Base-by-base conservation (phyloP, 2,888 invertebrate genomes). In the Aricia artaxerxes region DNA sequence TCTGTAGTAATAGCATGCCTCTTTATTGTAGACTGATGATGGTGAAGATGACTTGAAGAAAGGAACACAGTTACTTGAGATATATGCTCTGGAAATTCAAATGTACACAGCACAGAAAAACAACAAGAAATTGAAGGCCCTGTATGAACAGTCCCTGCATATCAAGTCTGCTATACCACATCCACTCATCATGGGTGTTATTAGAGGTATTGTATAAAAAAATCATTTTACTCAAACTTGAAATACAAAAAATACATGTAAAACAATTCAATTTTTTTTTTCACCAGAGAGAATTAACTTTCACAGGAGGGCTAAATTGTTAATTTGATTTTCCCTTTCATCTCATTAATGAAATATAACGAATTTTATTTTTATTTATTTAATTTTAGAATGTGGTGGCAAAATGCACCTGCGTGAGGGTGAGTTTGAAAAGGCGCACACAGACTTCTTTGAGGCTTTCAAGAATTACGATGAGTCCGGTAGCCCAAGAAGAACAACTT, bases 81-180 rank as follows among this genome's bases (percentile, higher is more conserved):
- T 99, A 82, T 99, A 99, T 90, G 99, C 99, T 0, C 93, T 99
- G 82, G 99, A 99, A 95, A 99, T 99, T 86, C 99, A 99, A 94
- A 99, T 99, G 99, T 99, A 99, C 90, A 99, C 99, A 0, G 99
- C 98, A 80, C 99, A 99, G 95, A 99, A 99, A 90, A 99, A 99
- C 90, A 99, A 99, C 90, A 99, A 99, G 91, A 99, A 99, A 90
- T 91, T 99, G 61, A 98, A 98, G 93, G 97, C 98, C 1, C 94
- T 99, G 16, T 99, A 99, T 88, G 99, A 99, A 91, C 99, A 99
- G 89, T 99, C 99, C 1, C 95, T 99, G 83, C 99, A 99, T 90
- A 99, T 99, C 85, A 99, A 99, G 91, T 99, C 99, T 69, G 99
- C 99, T 78, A 99, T 99, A 89, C 99, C 99, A n/a, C 99, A 99